These are phyloP conservation scores for Heloderma charlesbogerti DNA, from an alignment of 2,113 vertebrate species.

Conservation along the genomic window DNA sequence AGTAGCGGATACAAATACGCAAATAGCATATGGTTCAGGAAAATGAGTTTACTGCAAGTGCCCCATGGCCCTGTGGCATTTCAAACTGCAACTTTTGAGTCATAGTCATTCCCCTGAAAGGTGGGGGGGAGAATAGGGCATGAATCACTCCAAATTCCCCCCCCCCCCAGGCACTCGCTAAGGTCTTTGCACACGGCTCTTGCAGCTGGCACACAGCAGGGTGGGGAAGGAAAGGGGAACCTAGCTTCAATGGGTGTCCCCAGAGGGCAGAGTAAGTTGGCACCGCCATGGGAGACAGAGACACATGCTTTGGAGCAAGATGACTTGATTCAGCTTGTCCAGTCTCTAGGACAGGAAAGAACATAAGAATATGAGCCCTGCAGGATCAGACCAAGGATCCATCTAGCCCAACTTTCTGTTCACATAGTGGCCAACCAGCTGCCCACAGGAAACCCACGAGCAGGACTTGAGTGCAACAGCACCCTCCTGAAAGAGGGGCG, in stretches of 20 bases:
- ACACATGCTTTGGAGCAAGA: background rate
- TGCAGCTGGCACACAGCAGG: background rate
- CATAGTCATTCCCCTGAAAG: conserved; percentile 4
- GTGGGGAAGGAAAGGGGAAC: background rate
- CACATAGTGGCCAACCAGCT: too few relatives aligned
- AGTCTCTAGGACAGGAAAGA: background rate
- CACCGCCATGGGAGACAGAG: too few relatives aligned
- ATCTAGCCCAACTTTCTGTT: too few relatives aligned
- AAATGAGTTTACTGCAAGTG: background rate
- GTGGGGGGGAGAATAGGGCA: background rate
- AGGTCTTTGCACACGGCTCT: conserved; percentile 9
- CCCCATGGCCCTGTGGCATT: background rate
- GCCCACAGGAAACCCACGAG: too few relatives aligned
- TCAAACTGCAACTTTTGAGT: background rate
- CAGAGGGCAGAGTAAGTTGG: background rate
- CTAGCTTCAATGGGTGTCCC: background rate
- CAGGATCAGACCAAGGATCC: too few relatives aligned
- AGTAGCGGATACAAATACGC: background rate
- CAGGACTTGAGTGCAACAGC: background rate
- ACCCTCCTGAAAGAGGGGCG: background rate
- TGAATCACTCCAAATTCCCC: conserved; percentile 8
- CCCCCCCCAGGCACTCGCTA: background rate
- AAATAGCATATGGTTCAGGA: background rate
- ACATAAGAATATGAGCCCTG: background rate
- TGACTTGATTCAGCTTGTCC: background rate